Evolutionary conservation across 2,797 vertebrate genomes (phyloP), one percentile per base, ranked within the genome.

Genomic region (Momotus momota): DNA sequence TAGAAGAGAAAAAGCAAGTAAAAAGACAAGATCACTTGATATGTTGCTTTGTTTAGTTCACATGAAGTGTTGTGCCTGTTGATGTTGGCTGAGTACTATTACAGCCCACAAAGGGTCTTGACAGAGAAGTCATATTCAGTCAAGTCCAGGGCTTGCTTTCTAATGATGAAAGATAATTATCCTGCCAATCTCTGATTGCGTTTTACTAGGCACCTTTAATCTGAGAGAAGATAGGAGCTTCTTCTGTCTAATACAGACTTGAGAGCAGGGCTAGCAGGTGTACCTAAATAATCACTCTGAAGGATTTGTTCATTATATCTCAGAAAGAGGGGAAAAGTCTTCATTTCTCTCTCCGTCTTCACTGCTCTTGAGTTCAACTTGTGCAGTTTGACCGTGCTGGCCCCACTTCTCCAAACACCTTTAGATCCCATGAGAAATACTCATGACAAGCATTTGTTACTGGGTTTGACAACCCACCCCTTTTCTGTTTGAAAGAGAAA

Each of bases 1-100:
- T 64, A 91, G 71, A 97, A 94, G 54, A 95, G 77, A 70, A 94
- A 92, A 97, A 91, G 40, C 91, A 94, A 93, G 93, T 95, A 92
- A 78, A 92, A 94, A 85, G 75, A 55, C 82, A 88, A 61, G 90
- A 64, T 81, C 75, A 45, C 57, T 85, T 70, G 71, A 55, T 79
- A 19, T 45, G 64, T 94, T 92, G 67, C 45, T 95, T 90, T 95
- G 62, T 94, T 94, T 96, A 60, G 46, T 89, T 91, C 60, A 7
- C 41, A 70, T 33, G 27, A 61, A 92, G 84, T 58, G n/a, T 60
- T 95, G 77, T 95, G 66, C 70, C 83, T 64, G 0, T 62, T 93
- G 92, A 74, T 82, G n/a, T 54, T 94, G 86, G 69, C 86, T 71
- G 45, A 81, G 35, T 69, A 70, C 16, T 87, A 26, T 81, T 83